Percentiles rank a stretch among this genome's conserved stretches.
phyloP scores from a whole-genome alignment of 2,113 vertebrate genomes.

The Ceyx cyanopectus region DNA sequence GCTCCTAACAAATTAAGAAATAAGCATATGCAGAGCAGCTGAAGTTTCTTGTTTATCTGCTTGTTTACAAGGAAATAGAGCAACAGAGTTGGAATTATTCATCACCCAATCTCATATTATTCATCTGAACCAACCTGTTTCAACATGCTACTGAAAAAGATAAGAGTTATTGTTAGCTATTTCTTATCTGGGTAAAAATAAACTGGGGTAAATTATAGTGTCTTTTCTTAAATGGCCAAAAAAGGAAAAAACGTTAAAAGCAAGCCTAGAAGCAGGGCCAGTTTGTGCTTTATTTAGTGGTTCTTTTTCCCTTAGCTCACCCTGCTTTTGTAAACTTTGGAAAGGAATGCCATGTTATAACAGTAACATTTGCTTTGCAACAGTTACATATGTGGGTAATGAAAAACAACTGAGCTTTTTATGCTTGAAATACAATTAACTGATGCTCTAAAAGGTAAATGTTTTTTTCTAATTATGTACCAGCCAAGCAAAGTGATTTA shows the following conservation, averaged over 20 bases:
- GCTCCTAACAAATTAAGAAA: not conserved
- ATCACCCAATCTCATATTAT: not conserved
- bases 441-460: slow-evolving; percentile 18
- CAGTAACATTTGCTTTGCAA: slow-evolving; percentile 40
- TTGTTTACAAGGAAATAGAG: not conserved
- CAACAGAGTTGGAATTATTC: not conserved
- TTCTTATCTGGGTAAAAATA: slow-evolving; percentile 42
- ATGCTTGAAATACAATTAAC: slow-evolving; percentile 22
- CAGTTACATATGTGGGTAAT: slow-evolving; percentile 20
- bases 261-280: not conserved
- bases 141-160: not conserved
- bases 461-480: not conserved
- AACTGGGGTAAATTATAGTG: not conserved
- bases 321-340: slow-evolving; percentile 41
- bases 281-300: slow-evolving; percentile 47
- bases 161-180: slow-evolving; percentile 11
- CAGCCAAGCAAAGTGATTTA: not conserved
- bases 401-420: slow-evolving; percentile 36
- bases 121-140: not conserved
- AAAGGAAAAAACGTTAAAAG: slow-evolving; percentile 28
- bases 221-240: slow-evolving; percentile 49
- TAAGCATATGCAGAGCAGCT: not conserved
- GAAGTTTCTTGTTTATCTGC: slow-evolving; percentile 3
- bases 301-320: slow-evolving; percentile 58
- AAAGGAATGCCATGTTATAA: not conserved